Evolutionary conservation across 2,797 vertebrate genomes (phyloP), one percentile per base, ranked within the genome.

Genomic region (Ctenopoma kingsleyae): DNA sequence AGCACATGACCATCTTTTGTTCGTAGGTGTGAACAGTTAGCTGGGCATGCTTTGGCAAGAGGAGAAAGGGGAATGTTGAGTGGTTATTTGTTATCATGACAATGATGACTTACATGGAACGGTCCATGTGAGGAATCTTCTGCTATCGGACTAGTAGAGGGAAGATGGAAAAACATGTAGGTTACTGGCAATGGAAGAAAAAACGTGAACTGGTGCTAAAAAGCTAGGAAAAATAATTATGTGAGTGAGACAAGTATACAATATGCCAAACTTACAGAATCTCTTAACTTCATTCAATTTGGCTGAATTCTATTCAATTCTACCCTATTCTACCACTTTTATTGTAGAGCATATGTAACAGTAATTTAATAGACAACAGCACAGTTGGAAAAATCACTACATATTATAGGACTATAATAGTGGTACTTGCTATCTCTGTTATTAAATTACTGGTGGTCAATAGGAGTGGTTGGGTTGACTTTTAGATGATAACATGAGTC

Each of bases 61-160:
- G 80, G 81, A 90, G 53, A 84, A 19, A 83, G 74, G 76, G 64
- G 36, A 80, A 84, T 87, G 86, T 60, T 66, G 68, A 69, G 27
- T 69, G 79, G 85, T 89, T 88, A 87, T 83, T 82, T 73, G 86
- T 90, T 90, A 88, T 83, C 72, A 67, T 92, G 90, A 88, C 43
- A 83, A 79, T 87, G 87, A 82, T 93, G 93, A 98, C 97, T 97
- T 97, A 97, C 96, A 99, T 98, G 96, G 96, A 95, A 94, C 94
- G 88, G 92, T 95, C 96, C 98, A 95, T 97, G 96, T 96, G 97
- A 95, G 95, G 96, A 93, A 94, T 93, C 91, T 96, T 95, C 95
- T 98, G 96, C 90, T 97, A 96, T 93, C 94, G 95, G 95, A 97
- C 95, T 94, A 83, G 85, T 80, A 85, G 94, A 96, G 95, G 96